Conservation (phyloP, 2,113 vertebrate species). For the Micronycteris hirsuta region DNA sequence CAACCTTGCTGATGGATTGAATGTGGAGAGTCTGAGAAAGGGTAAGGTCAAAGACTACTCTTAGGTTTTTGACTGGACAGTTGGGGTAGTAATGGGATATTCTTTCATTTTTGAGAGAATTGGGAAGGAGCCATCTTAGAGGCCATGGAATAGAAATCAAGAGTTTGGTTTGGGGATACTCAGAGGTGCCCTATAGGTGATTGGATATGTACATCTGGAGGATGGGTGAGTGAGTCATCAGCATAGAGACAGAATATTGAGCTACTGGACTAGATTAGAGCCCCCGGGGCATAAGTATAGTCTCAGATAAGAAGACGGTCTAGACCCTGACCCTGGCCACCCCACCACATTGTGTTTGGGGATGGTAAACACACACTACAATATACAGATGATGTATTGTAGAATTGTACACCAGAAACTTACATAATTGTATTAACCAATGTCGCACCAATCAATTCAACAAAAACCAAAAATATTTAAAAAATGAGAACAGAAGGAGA, state of each 20-base stretch:
- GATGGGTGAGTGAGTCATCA: background rate
- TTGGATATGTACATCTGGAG: background rate
- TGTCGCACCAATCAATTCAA: background rate
- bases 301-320: background rate
- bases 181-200: background rate
- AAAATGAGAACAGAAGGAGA: background rate
- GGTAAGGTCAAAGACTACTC: background rate
- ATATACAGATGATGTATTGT: background rate
- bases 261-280: background rate
- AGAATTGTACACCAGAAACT: background rate
- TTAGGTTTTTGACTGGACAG: background rate
- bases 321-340: background rate
- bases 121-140: background rate
- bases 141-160: background rate
- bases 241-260: background rate
- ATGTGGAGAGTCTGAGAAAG: background rate
- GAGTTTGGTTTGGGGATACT: background rate
- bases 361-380: background rate
- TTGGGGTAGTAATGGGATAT: background rate
- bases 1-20: background rate
- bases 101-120: background rate
- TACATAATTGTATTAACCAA: background rate
- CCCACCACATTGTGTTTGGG: background rate
- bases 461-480: background rate
- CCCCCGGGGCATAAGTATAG: background rate